Evolutionary conservation across 1,140 invertebrate genomes (phyloP).

Genomic region (Drosophila pseudoananassae): DNA sequence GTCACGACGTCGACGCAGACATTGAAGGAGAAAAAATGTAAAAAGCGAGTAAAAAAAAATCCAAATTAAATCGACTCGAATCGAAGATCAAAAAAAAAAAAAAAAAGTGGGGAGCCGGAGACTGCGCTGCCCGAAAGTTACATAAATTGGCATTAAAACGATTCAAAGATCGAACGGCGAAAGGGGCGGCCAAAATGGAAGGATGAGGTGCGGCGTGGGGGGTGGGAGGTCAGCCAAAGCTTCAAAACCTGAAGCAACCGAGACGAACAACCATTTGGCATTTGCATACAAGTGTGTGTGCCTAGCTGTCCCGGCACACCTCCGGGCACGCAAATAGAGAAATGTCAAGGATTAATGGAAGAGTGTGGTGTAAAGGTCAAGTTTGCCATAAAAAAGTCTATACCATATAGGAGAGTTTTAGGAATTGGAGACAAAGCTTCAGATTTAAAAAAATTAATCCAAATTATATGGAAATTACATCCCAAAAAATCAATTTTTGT

Average conservation of each 20-base stretch:
- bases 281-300: constrained; percentile 64
- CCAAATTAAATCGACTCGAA: constrained; percentile 16
- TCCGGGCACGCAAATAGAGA: not conserved
- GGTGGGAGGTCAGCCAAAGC: constrained; percentile 10
- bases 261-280: constrained; percentile 70
- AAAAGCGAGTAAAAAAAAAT: constrained; percentile 1
- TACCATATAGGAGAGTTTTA: no score
- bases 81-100: constrained; percentile 22
- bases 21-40: constrained; percentile 2
- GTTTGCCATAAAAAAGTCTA: not conserved
- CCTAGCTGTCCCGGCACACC: constrained; percentile 3
- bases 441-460: no score
- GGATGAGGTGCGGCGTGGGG: constrained; percentile 7
- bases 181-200: constrained; percentile 22
- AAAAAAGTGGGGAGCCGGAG: constrained; percentile 13
- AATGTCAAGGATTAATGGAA: constrained; percentile 2
- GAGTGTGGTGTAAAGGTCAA: not conserved
- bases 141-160: constrained; percentile 81
- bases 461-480: no score
- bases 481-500: no score
- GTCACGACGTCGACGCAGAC: constrained; percentile 46
- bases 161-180: constrained; percentile 61
- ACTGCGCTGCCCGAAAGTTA: constrained; percentile 68
- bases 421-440: no score
- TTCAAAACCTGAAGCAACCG: constrained; percentile 57